Percentiles rank a stretch among this genome's conserved stretches.
Evolutionary conservation across 2,888 invertebrate genomes (phyloP).

Genomic region (Pachliopta kotzebuea): DNA sequence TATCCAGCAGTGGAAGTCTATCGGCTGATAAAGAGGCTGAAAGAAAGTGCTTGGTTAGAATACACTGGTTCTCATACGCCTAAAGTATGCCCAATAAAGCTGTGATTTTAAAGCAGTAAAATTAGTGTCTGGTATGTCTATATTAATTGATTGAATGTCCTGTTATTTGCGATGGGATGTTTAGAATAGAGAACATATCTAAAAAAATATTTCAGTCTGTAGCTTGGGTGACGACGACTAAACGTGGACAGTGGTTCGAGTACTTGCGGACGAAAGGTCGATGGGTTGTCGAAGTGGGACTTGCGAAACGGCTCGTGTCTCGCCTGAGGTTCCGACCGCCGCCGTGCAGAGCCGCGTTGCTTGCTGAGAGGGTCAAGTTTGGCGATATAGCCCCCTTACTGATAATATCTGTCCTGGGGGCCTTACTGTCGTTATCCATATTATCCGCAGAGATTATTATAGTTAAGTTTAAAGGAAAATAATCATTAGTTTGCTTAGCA

Average conservation of each 20-base stretch:
- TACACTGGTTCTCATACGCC: no score
- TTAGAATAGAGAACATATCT: no score
- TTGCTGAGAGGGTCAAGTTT: constrained; percentile 63
- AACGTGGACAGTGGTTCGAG: constrained; percentile 53
- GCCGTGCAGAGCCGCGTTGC: constrained; percentile 55
- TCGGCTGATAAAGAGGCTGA: no score
- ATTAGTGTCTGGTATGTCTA: no score
- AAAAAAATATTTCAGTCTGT: constrained; percentile 38
- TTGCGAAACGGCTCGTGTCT: constrained; percentile 47
- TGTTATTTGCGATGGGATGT: no score
- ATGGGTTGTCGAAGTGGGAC: constrained; percentile 59
- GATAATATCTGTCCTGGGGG: constrained; percentile 43
- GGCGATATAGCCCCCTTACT: constrained; percentile 56
- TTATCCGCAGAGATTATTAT: constrained; percentile 50
- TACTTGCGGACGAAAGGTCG: constrained; percentile 46
- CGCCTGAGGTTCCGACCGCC: constrained; percentile 48
- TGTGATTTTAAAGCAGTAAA: no score
- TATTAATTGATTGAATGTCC: no score
- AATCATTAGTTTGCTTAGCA: background rate
- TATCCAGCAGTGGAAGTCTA: no score
- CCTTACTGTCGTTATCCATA: constrained; percentile 46
- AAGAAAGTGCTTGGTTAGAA: no score
- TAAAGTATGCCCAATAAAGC: no score
- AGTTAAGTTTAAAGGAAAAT: constrained; percentile 36
- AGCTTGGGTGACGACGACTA: constrained; percentile 52